Evolutionary conservation across 2,113 vertebrate species (phyloP).

Genomic region (Stercorarius parasiticus): DNA sequence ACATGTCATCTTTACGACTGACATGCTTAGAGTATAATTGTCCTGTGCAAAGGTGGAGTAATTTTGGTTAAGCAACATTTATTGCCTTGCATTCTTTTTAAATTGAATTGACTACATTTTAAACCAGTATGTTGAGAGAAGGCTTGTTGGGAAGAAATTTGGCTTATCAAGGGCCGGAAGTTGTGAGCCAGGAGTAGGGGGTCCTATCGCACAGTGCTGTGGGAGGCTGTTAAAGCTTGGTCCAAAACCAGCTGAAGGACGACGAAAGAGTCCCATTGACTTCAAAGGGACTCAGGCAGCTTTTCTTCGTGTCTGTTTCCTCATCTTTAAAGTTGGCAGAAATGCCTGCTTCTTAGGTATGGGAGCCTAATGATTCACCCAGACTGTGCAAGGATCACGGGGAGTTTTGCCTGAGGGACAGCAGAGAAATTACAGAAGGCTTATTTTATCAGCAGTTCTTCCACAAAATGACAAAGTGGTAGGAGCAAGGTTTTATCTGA

Average conservation of each 20-base stretch:
- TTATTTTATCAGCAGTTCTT: constrained; percentile 16
- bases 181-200: not conserved
- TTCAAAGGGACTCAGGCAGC: constrained; percentile 21
- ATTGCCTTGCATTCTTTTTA: constrained; percentile 13
- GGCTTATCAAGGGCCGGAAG: not conserved
- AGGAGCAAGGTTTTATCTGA: not conserved
- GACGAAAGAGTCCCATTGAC: not conserved
- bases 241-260: not conserved
- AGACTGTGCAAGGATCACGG: not conserved
- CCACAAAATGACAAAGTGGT: not conserved
- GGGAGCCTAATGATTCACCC: constrained; percentile 21
- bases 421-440: not conserved
- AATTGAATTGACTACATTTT: not conserved
- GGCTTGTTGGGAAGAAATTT: not conserved
- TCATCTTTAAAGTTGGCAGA: not conserved
- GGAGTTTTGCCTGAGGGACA: not conserved
- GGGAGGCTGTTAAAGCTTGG: not conserved
- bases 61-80: constrained; percentile 39
- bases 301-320: not conserved
- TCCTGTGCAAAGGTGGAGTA: constrained; percentile 16
- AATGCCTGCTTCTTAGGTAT: not conserved
- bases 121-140: not conserved
- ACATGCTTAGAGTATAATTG: not conserved
- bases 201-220: not conserved
- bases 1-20: not conserved